These are phyloP conservation scores for Gavia stellata DNA, from an alignment of 2,113 vertebrate genomes.

Conservation along the genomic window DNA sequence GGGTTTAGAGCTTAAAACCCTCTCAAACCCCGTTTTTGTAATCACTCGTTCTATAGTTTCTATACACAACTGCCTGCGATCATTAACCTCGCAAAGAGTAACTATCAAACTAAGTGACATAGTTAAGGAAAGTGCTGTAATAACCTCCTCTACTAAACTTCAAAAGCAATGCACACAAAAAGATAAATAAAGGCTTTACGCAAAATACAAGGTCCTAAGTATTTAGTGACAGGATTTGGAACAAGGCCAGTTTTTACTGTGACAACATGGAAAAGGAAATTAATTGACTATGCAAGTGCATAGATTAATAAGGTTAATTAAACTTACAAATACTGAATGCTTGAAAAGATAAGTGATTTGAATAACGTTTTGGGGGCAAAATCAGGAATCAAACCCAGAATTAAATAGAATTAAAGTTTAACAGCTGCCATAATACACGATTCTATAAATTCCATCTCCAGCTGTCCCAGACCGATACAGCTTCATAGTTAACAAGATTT, in stretches of 20 bases:
- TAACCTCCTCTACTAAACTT: background rate
- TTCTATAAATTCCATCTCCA: background rate
- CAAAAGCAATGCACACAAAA: background rate
- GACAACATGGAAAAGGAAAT: background rate
- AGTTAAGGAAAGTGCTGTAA: background rate
- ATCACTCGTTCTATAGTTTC: background rate
- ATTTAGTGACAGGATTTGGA: conserved; percentile 16
- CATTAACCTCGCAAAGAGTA: background rate
- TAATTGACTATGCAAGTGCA: background rate
- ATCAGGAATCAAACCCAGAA: background rate
- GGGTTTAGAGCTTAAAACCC: background rate
- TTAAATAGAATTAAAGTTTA: background rate
- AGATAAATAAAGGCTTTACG: conserved; percentile 6
- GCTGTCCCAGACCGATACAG: background rate
- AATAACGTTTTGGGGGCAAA: conserved; percentile 15
- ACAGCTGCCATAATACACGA: background rate
- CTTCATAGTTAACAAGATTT: background rate
- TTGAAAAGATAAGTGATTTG: conserved; percentile 11
- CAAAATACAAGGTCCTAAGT: background rate
- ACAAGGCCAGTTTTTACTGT: background rate
- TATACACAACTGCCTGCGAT: background rate
- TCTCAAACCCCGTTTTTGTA: background rate
- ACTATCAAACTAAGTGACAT: background rate
- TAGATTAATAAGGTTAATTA: conserved; percentile 51
- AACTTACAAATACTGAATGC: background rate